Conservation (phyloP, 2,797 vertebrate species). For the Mormyrops attenuatus region DNA sequence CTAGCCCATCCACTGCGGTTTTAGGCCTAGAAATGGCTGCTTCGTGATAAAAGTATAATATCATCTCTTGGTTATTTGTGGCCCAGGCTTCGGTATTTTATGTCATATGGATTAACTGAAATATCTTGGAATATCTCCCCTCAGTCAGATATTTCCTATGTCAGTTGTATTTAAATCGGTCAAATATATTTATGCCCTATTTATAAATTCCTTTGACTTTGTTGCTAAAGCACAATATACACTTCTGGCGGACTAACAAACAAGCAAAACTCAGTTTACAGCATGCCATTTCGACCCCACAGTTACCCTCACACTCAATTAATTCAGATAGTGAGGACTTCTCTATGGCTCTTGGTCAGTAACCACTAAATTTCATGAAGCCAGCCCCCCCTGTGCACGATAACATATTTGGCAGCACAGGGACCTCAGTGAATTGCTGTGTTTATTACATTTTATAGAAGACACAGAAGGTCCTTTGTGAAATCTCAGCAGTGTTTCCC, state of each 20-base stretch:
- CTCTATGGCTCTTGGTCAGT: background rate
- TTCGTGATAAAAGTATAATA: background rate
- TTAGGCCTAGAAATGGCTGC: background rate
- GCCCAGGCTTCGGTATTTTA: background rate
- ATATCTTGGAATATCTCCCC: background rate
- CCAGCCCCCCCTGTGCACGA: conserved; percentile 1
- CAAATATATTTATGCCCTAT: background rate
- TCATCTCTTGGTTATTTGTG: background rate
- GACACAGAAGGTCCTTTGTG: conserved; percentile 41
- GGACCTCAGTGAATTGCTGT: conserved; percentile 8
- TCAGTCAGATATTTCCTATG: background rate
- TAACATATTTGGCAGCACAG: conserved; percentile 8
- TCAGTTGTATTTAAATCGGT: background rate
- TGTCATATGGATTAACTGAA: background rate
- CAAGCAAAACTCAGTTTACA: background rate
- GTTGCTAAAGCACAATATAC: background rate
- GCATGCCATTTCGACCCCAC: background rate
- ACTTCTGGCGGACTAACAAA: background rate
- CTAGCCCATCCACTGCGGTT: background rate
- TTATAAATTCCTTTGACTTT: background rate
- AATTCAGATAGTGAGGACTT: background rate
- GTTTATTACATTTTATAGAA: conserved; percentile 18
- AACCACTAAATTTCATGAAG: background rate
- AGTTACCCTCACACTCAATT: background rate
- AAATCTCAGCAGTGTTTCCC: conserved; percentile 30